phyloP scores from a whole-genome alignment of 2,113 vertebrate genomes.

The Ptyas mucosa region DNA sequence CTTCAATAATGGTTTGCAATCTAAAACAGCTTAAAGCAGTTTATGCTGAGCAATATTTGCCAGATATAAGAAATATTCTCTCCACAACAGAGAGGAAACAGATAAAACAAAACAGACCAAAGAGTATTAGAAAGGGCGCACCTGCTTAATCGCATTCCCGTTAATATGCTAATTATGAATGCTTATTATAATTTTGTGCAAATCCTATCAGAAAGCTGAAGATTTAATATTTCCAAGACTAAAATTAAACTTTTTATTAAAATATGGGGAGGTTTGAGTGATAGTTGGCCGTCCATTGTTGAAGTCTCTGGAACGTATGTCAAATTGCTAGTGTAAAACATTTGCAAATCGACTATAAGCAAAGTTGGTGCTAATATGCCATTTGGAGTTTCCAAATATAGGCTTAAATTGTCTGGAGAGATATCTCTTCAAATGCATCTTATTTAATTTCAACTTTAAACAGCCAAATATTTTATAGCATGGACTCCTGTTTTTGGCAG shows the following conservation, averaged over 20 bases:
- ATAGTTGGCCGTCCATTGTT: conserved; percentile 57
- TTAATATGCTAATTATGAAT: not conserved
- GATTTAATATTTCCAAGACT: not conserved
- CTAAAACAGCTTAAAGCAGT: not conserved
- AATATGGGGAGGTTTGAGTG: conserved; percentile 50
- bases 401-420: conserved; percentile 59
- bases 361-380: conserved; percentile 58
- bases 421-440: conserved; percentile 55
- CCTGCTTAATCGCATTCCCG: not conserved
- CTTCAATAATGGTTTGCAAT: not conserved
- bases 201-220: not conserved
- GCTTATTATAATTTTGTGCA: not conserved
- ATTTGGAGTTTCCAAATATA: conserved; percentile 50
- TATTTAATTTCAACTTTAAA: conserved; percentile 69
- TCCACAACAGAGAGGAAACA: not conserved
- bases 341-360: conserved; percentile 68
- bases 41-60: not conserved
- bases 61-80: not conserved
- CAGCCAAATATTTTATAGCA: conserved; percentile 55
- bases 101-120: not conserved
- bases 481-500: conserved; percentile 54
- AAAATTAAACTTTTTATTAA: conserved; percentile 5
- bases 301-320: conserved; percentile 58
- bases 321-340: conserved; percentile 62
- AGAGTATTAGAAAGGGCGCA: not conserved